Percentiles rank a stretch among this genome's conserved stretches.
Conservation (phyloP, 2,888 invertebrate species). For the Thyatira batis region DNA sequence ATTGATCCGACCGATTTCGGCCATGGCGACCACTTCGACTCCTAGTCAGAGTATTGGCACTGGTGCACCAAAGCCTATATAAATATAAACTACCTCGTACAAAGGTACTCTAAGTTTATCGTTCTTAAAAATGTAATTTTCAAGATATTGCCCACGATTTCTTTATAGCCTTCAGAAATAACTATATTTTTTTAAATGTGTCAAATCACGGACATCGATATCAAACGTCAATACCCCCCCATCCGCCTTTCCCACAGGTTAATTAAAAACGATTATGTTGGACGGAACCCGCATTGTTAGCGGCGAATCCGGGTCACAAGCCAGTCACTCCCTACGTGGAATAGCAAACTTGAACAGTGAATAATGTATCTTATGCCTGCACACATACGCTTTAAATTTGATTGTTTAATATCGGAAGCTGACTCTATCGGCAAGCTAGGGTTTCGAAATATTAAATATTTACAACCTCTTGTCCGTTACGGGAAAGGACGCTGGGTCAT, state of each 20-base stretch:
- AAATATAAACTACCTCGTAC: too few relatives aligned
- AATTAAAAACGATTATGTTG: constrained; percentile 32
- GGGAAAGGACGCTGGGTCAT: background rate
- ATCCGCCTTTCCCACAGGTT: constrained; percentile 21
- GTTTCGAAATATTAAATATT: background rate
- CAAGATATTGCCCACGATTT: too few relatives aligned
- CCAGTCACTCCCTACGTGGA: constrained; percentile 16
- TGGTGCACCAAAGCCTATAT: too few relatives aligned
- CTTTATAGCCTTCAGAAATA: too few relatives aligned
- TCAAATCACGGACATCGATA: background rate
- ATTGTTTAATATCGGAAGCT: background rate
- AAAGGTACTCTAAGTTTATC: too few relatives aligned
- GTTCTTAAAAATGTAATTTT: too few relatives aligned
- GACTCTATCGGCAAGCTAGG: background rate
- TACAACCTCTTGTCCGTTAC: background rate
- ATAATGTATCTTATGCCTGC: background rate
- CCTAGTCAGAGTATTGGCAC: too few relatives aligned
- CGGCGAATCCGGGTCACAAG: constrained; percentile 29
- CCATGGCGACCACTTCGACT: too few relatives aligned
- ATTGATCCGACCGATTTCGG: too few relatives aligned
- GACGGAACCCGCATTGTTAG: constrained; percentile 27
- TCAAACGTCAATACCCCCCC: background rate
- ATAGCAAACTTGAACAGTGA: background rate
- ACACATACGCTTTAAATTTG: background rate
- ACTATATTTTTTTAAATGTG: too few relatives aligned